Conservation (phyloP, 2,797 vertebrate genomes). For the Sciurus carolinensis region DNA sequence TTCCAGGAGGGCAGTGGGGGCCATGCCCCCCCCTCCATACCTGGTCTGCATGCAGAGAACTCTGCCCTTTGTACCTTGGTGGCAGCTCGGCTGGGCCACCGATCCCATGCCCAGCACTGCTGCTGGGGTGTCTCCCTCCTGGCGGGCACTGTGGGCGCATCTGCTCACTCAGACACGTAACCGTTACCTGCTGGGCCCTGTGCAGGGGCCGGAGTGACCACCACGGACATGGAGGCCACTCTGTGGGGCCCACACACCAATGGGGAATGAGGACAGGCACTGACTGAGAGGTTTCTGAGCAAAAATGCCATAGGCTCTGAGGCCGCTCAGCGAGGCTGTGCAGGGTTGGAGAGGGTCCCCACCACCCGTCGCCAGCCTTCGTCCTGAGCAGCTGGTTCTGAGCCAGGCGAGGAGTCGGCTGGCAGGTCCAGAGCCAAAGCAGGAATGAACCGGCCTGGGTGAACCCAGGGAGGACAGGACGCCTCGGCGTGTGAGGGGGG, state of each 20-base stretch:
- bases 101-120: neutral
- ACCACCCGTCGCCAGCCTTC: neutral
- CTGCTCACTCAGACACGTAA: too few species aligned
- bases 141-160: too few species aligned
- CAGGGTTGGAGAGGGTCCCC: neutral
- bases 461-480: too few species aligned
- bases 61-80: neutral
- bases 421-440: too few species aligned
- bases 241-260: neutral
- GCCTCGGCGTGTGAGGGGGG: too few species aligned
- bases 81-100: neutral
- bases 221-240: fast-evolving
- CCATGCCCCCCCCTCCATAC: neutral
- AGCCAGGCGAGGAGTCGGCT: too few species aligned
- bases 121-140: neutral
- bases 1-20: neutral
- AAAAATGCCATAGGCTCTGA: neutral
- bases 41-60: neutral
- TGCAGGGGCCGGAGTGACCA: neutral
- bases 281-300: neutral
- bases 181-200: fast-evolving
- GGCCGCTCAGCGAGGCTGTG: too few species aligned
- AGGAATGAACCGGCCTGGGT: neutral
- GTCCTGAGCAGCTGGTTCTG: neutral
- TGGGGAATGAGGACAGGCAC: neutral